These are phyloP conservation scores for Heliothis subflexa DNA, from an alignment of 1,140 invertebrate species.

Conservation along the genomic window DNA sequence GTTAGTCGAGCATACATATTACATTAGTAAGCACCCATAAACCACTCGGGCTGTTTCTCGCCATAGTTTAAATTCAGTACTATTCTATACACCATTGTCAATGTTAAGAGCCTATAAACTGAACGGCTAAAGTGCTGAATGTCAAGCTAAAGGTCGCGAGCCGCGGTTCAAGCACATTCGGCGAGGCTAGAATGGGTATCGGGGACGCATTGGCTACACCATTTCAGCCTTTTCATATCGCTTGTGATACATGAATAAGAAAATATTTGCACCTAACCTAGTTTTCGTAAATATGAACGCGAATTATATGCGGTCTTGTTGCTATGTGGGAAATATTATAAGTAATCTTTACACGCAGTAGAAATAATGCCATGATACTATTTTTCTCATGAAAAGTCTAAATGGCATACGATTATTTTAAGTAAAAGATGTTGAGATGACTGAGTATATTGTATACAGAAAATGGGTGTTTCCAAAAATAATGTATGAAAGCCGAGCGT, in stretches of 20 bases:
- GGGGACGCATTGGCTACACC: slow-evolving; percentile 17
- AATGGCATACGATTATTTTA: too few species aligned
- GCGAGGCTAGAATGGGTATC: slow-evolving; percentile 10
- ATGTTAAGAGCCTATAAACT: slow-evolving; percentile 41
- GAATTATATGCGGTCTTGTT: too few species aligned
- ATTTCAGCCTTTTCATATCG: slow-evolving; percentile 6
- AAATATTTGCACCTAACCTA: neutral
- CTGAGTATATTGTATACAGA: too few species aligned
- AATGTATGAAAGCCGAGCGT: neutral
- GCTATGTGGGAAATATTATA: too few species aligned
- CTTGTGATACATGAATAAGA: neutral
- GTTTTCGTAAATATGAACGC: neutral
- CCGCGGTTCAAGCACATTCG: slow-evolving; percentile 31
- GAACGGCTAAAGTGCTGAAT: slow-evolving; percentile 29
- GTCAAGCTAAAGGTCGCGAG: slow-evolving; percentile 28
- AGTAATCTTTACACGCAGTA: too few species aligned
- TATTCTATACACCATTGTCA: slow-evolving; percentile 42
- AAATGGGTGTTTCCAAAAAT: too few species aligned
- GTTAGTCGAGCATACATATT: slow-evolving; percentile 17
- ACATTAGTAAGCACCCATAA: slow-evolving; percentile 14
- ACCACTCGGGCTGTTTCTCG: neutral
- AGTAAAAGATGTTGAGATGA: too few species aligned
- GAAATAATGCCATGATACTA: too few species aligned
- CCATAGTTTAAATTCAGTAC: slow-evolving; percentile 16
- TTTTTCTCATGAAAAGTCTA: too few species aligned